These are phyloP conservation scores for Glossophaga mutica DNA, from an alignment of 2,797 vertebrate species.

Conservation along the genomic window DNA sequence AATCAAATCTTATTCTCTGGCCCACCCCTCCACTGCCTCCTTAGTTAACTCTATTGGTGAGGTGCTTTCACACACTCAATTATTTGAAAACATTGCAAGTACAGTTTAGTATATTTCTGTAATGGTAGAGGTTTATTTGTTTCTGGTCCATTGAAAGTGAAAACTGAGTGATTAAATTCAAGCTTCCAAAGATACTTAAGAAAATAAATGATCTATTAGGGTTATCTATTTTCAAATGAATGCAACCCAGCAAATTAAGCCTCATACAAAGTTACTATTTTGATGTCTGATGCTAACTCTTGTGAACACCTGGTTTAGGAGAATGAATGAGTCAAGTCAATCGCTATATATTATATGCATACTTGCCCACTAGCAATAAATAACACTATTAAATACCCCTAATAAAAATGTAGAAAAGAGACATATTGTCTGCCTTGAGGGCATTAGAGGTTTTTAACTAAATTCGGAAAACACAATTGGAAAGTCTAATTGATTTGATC, in stretches of 20 bases:
- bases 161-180: slow-evolving; percentile 26
- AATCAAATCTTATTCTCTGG: neutral
- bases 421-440: neutral
- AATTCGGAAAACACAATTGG: neutral
- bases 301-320: neutral
- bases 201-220: slow-evolving; percentile 30
- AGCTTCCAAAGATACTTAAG: neutral
- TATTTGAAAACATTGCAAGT: neutral
- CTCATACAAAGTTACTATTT: neutral
- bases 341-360: neutral
- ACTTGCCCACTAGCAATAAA: neutral
- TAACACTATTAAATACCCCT: neutral
- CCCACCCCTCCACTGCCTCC: fast-evolving
- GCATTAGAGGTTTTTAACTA: neutral
- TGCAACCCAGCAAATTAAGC: neutral
- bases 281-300: neutral
- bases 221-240: slow-evolving; percentile 10
- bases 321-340: neutral
- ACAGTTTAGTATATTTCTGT: neutral
- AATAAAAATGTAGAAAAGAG: neutral
- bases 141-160: neutral
- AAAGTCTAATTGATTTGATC: neutral
- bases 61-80: neutral
- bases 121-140: neutral
- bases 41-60: neutral